Evolutionary conservation across 1,140 invertebrate species (phyloP).

Genomic region (Drosophila persimilis): DNA sequence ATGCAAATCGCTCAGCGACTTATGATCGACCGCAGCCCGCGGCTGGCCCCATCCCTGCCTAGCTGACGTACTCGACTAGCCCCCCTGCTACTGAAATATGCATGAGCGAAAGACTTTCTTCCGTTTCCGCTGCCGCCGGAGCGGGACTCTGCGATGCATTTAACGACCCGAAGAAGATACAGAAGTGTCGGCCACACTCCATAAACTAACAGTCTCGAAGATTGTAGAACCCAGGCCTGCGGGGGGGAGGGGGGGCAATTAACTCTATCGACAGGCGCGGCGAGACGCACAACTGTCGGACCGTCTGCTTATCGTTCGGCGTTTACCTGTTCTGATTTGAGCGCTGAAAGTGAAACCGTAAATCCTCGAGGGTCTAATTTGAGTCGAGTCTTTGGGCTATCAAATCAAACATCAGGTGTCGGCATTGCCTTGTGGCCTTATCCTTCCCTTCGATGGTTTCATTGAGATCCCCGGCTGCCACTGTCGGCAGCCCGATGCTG

Average conservation of each 20-base stretch:
- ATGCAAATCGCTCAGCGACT: slow-evolving; percentile 50
- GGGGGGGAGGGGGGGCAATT: slow-evolving; percentile 36
- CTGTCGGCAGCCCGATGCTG: slow-evolving; percentile 21
- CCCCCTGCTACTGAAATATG: slow-evolving; percentile 57
- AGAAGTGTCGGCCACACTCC: slow-evolving; percentile 69
- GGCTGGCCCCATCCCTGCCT: background rate
- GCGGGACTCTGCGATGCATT: slow-evolving; percentile 18
- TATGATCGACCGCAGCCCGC: slow-evolving; percentile 11
- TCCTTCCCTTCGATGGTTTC: background rate
- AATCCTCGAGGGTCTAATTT: slow-evolving; percentile 45
- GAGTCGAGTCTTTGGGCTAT: slow-evolving; percentile 47
- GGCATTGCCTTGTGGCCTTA: slow-evolving; percentile 23
- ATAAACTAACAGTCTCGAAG: slow-evolving; percentile 70
- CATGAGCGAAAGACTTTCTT: slow-evolving; percentile 76
- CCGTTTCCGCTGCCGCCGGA: slow-evolving; percentile 54
- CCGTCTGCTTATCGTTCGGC: slow-evolving; percentile 22
- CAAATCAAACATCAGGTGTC: slow-evolving; percentile 79
- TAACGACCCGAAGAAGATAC: slow-evolving; percentile 28
- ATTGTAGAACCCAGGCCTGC: slow-evolving; percentile 26
- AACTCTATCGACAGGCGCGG: slow-evolving; percentile 58
- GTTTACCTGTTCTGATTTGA: slow-evolving; percentile 75
- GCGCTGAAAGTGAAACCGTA: slow-evolving; percentile 76
- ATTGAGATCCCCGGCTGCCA: slow-evolving; percentile 36
- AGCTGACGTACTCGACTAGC: slow-evolving; percentile 29
- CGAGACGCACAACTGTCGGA: slow-evolving; percentile 63